Evolutionary conservation across 2,797 vertebrate species (phyloP).

Genomic region (Notolepis coatsorum): DNA sequence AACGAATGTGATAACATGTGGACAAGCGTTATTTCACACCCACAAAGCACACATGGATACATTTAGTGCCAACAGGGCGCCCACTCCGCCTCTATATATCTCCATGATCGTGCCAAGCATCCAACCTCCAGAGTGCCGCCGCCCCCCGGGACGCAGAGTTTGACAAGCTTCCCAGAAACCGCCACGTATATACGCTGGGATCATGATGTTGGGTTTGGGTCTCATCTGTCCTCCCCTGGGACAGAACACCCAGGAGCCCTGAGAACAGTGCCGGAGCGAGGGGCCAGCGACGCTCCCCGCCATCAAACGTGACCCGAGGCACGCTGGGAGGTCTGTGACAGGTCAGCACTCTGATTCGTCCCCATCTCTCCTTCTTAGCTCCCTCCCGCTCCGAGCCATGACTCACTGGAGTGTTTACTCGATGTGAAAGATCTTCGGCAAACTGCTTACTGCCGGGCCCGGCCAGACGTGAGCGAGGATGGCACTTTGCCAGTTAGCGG

Average conservation of each 20-base stretch:
- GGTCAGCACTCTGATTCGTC: conserved; percentile 25
- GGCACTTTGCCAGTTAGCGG: conserved; percentile 38
- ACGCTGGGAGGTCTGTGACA: conserved; percentile 19
- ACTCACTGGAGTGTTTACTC: conserved; percentile 34
- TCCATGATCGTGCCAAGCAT: conserved; percentile 8
- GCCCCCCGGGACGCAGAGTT: not conserved
- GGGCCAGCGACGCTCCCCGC: conserved; percentile 1
- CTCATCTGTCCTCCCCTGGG: conserved; percentile 23
- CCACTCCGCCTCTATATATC: no score
- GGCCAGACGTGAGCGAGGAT: conserved; percentile 34
- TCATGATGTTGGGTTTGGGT: not conserved
- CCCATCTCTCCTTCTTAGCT: conserved; percentile 9
- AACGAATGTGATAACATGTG: no score
- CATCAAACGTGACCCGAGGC: conserved; percentile 14
- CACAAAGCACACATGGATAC: not conserved
- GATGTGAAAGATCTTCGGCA: conserved; percentile 34
- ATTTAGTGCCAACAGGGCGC: no score
- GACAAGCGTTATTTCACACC: no score
- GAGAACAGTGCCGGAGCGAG: not conserved
- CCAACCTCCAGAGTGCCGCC: not conserved
- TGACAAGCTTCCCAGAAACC: not conserved
- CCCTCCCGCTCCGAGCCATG: conserved; percentile 21
- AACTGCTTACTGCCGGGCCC: conserved; percentile 35
- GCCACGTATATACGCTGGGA: no score
- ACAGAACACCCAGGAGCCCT: not conserved